Evolutionary conservation across 1,140 invertebrate species (phyloP), one percentile per base, ranked within the genome.

Genomic region (Adelges cooleyi): DNA sequence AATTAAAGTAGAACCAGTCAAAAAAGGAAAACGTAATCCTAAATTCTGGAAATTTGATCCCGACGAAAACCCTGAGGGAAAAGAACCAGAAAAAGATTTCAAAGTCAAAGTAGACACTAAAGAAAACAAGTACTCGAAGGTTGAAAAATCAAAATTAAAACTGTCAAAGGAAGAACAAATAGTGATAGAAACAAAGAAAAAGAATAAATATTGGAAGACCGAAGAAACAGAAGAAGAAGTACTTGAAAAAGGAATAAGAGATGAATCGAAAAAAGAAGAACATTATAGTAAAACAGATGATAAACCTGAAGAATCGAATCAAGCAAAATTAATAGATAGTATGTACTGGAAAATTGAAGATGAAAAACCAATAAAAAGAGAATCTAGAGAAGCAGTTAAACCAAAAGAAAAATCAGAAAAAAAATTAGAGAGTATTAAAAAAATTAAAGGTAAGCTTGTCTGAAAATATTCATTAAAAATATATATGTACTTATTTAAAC

Each of bases 81-180:
- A 6, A 48, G n/a, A n/a, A 48, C n/a, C n/a, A 48, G 44, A 48
- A 22, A 48, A 18, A 18, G n/a, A 48, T 6, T n/a, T 48, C 5
- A 15, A 48, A 8, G n/a, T 8, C 20, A n/a, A n/a, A 48, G n/a
- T 8, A 18, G n/a, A 5, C n/a, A 15, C 5, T 15, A n/a, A n/a
- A 48, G n/a, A 48, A 18, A 48, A 5, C n/a, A 15, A 20, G 11
- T 9, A 52, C 71, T 72, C 66, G 71, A 76, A 67, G 29, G 29
- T 33, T 11, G 29, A 6, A 33, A 48, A 33, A 1, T n/a, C 20
- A 29, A 62, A 33, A n/a, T n/a, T n/a, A n/a, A 46, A 62, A 27
- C 13, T 11, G 1, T 4, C 3, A 18, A 22, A 44, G 44, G 54
- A 46, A 42, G 2, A 29, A 11, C 5, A 42, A 23, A n/a, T 10